Base-by-base conservation (phyloP, 2,113 vertebrate species). In the Puntigrus tetrazona region DNA sequence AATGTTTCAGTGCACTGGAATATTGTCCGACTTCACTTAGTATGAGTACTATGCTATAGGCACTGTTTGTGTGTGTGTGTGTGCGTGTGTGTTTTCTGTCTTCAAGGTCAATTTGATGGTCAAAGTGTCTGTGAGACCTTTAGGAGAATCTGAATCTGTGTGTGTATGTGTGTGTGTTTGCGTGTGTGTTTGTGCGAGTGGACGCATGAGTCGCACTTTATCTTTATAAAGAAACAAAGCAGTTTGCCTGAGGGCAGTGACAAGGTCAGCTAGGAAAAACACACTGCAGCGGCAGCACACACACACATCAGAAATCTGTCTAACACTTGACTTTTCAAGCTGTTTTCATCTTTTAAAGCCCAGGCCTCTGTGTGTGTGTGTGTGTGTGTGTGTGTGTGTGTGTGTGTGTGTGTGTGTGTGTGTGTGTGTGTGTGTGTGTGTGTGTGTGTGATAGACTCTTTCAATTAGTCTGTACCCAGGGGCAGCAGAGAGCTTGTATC, bases 201-300 rank as follows among this genome's bases (percentile, higher is more conserved):
- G 18, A 67, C 31, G 22, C 31, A 34, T 67, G 31, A 67, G 65
- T 67, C 31, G 9, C 36, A 36, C 61, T 63, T 67, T 67, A 67
- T 31, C 31, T 67, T 67, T 67, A 10, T 22, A 67, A 67, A 67
- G 29, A 67, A 67, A 67, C 63, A 67, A 67, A 67, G 63, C 31
- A 20, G 31, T 67, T 67, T 67, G 63, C 31, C 31, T 67, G 31
- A 67, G 31, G 63, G 7, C 31, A 67, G 31, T 67, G 63, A 67
- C 31, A 36, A 36, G 65, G 31, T 67, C 65, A 67, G 31, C 31
- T 36, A 36, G 1, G 18, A 36, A 36, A 36, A 67, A 67, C 14
- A 63, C 25, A 63, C 59, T n/a, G n/a, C n/a, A n/a, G 8, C 55
- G 10, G n/a, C n/a, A 7, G n/a, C 59, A 63, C 13, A 65, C 27